A percentile compares a stretch with the other conserved stretches of the same genome.
phyloP scores from a whole-genome alignment of 2,113 vertebrate species.

The Excalfactoria chinensis region DNA sequence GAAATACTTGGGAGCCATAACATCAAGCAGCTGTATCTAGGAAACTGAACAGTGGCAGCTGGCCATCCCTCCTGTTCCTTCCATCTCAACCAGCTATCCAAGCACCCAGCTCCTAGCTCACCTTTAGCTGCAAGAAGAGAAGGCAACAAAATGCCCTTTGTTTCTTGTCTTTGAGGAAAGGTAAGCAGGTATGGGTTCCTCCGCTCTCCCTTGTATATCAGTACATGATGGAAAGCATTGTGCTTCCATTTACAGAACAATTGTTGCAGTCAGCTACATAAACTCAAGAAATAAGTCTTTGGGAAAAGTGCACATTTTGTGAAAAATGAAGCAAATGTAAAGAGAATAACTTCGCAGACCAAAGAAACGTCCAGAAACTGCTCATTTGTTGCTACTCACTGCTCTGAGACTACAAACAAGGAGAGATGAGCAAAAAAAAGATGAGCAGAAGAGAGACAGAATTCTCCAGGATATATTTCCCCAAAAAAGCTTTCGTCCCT shows the following conservation, averaged over 20 bases:
- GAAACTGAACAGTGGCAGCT: background rate
- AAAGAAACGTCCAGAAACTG: background rate
- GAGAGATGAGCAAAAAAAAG: background rate
- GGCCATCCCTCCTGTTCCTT: background rate
- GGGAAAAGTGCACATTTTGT: background rate
- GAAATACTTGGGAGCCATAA: background rate
- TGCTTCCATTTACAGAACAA: background rate
- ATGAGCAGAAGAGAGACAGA: rapidly evolving
- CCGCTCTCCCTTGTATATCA: background rate
- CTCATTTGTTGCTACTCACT: background rate
- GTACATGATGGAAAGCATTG: background rate
- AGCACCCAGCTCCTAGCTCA: background rate
- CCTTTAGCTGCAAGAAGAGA: background rate
- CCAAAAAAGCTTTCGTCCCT: background rate
- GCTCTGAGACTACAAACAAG: background rate
- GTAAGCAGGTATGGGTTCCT: background rate
- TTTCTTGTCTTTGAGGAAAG: background rate
- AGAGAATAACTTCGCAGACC: background rate
- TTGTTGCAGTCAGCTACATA: background rate
- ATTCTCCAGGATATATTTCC: background rate
- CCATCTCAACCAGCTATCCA: background rate
- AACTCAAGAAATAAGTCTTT: background rate
- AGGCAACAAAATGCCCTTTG: background rate
- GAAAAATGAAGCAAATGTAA: background rate
- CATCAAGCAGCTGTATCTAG: background rate